Base-by-base conservation (phyloP, 2,797 vertebrate genomes). In the Rhinichthys osculus region DNA sequence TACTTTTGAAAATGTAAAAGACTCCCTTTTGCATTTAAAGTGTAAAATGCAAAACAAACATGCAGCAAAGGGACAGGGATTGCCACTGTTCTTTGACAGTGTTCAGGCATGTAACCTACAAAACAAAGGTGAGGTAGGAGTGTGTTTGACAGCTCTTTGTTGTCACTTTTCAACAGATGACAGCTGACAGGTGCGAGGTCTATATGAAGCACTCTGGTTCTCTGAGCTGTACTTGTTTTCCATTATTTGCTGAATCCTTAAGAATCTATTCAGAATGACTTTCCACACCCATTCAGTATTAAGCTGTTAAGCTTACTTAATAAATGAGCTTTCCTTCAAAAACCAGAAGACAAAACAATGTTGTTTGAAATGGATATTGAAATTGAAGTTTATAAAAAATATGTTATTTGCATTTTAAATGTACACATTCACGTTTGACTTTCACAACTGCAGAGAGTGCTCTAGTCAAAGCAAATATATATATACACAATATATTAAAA, bases 191-290 rank as follows among this genome's bases (percentile, higher is more conserved):
- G 30, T 21, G 30, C 35, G 33, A 54, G 42, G 67, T 77, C 8
- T 54, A 57, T 54, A 71, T 59, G 80, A 82, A 82, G 50, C n/a
- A 19, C 62, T 77, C 8, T 27, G 30, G 14, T 40, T 83, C 14
- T 27, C 30, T 30, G 23, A 33, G 1, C 78, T 35, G 14, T 66
- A 21, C 40, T n/a, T 62, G 38, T 72, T 27, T 82, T 82, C n/a
- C 72, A 62, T 73, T 73, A 83, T 83, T 83, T 83, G 62, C 72
- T 66, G 57, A 77, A 69, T 77, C 9, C 62, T 69, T 27, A 83
- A 33, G 27, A 82, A 74, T 71, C 50, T 64, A 23, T 66, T 35
- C 7, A n/a, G 47, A 67, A 40, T 38, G 42, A 21, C 40, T 27
- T 23, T 62, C 40, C 35, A 42, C 83, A 78, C 40, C 19, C 27